Percentiles rank a stretch among this genome's conserved stretches.
Conservation (phyloP, 2,797 vertebrate species). For the Propithecus deckenii region DNA sequence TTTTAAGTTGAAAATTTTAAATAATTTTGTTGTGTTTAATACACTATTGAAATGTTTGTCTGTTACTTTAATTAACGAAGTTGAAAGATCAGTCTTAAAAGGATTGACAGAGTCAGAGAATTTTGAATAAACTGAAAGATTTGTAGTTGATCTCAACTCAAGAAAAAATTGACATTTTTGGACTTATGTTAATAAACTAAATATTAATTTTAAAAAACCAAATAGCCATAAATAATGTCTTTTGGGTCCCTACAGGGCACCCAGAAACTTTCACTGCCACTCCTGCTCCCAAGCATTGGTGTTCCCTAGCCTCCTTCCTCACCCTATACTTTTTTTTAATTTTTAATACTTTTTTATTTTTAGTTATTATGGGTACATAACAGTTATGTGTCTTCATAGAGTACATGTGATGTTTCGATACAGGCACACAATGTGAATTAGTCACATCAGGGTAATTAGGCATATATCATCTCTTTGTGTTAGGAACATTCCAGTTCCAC, state of each 20-base stretch:
- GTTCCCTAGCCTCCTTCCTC: too few species aligned
- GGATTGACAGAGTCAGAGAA: not conserved
- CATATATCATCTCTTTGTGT: not conserved
- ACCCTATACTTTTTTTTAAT: not conserved
- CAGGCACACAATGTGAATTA: not conserved
- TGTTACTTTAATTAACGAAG: not conserved
- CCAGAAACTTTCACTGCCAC: not conserved
- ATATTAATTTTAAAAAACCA: not conserved
- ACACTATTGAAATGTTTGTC: constrained; percentile 17
- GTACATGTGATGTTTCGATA: not conserved
- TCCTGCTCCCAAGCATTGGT: not conserved
- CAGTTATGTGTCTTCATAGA: not conserved
- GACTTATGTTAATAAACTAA: not conserved
- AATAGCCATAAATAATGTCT: not conserved
- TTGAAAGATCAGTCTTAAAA: constrained; percentile 3
- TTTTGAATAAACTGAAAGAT: not conserved
- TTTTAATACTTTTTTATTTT: not conserved
- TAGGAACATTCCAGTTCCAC: not conserved
- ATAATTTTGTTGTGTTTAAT: not conserved
- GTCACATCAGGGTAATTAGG: not conserved
- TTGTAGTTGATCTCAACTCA: not conserved
- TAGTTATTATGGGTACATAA: not conserved
- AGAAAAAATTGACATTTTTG: not conserved
- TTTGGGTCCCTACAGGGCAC: not conserved
- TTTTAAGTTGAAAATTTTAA: constrained; percentile 27